Evolutionary conservation across 2,888 invertebrate species (phyloP), one percentile per base, ranked within the genome.

Genomic region (Ethmia dodecea): DNA sequence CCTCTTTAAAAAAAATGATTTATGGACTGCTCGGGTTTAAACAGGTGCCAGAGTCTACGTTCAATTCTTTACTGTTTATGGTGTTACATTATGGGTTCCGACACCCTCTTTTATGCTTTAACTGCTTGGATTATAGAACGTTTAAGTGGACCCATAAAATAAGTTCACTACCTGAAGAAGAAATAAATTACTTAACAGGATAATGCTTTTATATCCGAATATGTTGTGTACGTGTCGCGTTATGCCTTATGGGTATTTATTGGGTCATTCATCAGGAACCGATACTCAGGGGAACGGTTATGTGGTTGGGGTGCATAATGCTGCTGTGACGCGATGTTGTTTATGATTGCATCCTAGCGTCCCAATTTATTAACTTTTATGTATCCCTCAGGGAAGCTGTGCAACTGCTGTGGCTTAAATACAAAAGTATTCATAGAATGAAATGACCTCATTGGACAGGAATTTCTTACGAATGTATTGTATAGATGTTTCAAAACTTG

Each of bases 141-240:
- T 74, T 81, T 79, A 81, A 81, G 80, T 80, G 75, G 71, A 53
- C 49, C 69, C 69, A 81, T 83, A 83, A 86, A 86, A 77, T 74
- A 78, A 73, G 76, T 72, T 70, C 69, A 64, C 66, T 79, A 79
- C 80, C 78, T 78, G 73, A 74, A 78, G 73, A 75, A 70, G 78
- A 81, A 81, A 86, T 86, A 84, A 83, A 84, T 86, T 84, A 83
- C 79, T 77, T 77, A 77, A 81, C 77, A 76, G 75, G 75, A 81
- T 83, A 83, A 83, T 80, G 79, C 84, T 83, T 83, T 81, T 79
- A 83, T 77, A 71, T 69, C 71, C 63, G 49, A 61, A 66, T 78
- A 81, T 81, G 80, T 78, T 78, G 74, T 72, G 81, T 76, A 76
- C 83, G 83, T 83, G 83, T 81, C 77, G 69, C 78, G 65, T 73